phyloP scores from a whole-genome alignment of 2,888 invertebrate species.

The Allophyes oxyacanthae region DNA sequence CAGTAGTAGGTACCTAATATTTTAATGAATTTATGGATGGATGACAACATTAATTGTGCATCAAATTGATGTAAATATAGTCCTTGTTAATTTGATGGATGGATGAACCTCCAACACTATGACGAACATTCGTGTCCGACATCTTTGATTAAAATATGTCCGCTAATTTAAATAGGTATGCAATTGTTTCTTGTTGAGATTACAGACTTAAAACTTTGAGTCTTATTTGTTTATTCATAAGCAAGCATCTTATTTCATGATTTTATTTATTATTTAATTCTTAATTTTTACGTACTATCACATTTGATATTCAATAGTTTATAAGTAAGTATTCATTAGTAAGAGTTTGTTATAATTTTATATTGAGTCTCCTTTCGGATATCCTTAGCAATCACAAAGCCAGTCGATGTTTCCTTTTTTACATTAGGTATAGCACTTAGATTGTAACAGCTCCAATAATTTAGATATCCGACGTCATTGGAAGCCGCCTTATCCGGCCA shows the following conservation, averaged over 20 bases:
- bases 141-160: too few species aligned
- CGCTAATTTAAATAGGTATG: too few species aligned
- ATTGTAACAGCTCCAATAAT: conserved; percentile 29
- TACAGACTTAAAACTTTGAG: too few species aligned
- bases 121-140: too few species aligned
- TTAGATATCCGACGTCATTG: conserved; percentile 35
- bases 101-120: neutral
- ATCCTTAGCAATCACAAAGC: neutral
- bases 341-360: neutral
- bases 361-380: neutral
- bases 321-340: too few species aligned
- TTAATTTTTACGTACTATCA: neutral
- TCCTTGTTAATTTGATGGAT: conserved; percentile 4
- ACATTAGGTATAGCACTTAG: conserved; percentile 2
- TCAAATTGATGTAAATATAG: conserved; percentile 8
- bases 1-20: too few species aligned
- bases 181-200: too few species aligned
- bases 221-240: too few species aligned
- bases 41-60: conserved; percentile 21
- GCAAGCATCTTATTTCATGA: too few species aligned
- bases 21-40: conserved; percentile 26
- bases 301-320: neutral
- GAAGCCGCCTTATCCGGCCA: conserved; percentile 51
- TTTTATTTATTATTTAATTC: too few species aligned
- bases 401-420: neutral